These are phyloP conservation scores for Cartodere bifasciata DNA, from an alignment of 2,888 invertebrate genomes.

Conservation along the genomic window DNA sequence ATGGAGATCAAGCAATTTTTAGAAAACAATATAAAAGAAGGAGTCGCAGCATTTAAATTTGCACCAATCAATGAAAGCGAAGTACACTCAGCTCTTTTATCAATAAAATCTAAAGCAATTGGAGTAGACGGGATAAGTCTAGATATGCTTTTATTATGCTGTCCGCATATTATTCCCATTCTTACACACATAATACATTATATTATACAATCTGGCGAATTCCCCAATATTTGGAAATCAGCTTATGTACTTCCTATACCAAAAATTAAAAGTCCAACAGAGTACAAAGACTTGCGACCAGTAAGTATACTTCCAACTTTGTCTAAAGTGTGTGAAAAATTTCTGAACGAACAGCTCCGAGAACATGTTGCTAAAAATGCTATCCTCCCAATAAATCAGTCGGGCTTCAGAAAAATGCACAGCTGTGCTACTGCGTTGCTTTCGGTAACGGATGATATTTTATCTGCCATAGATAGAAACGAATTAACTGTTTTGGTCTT, in stretches of 20 bases:
- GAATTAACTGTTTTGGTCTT: not conserved
- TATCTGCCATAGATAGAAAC: conserved; percentile 1
- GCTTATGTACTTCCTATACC: conserved; percentile 1
- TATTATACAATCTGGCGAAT: not conserved
- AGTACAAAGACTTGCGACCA: not conserved
- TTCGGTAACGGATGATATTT: not conserved
- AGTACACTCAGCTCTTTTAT: not conserved
- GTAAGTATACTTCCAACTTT: conserved; percentile 2
- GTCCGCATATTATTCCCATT: not conserved
- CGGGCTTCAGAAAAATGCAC: conserved; percentile 1
- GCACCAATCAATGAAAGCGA: not conserved
- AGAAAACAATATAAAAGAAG: no score
- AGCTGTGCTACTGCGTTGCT: conserved; percentile 1
- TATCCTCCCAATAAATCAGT: not conserved
- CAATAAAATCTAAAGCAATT: not conserved
- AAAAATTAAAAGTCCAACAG: not conserved
- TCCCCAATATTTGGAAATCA: not conserved
- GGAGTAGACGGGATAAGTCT: not conserved
- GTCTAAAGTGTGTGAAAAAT: no score
- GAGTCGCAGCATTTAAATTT: conserved; percentile 1
- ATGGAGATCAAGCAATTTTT: no score
- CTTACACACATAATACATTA: not conserved
- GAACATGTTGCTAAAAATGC: not conserved
- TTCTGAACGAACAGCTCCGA: not conserved
- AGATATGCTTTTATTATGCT: not conserved